A percentile compares a stretch with the other conserved stretches of the same genome.
These are phyloP conservation scores for Drosophila multiciliata DNA, from an alignment of 2,888 invertebrate genomes.

Conservation along the genomic window DNA sequence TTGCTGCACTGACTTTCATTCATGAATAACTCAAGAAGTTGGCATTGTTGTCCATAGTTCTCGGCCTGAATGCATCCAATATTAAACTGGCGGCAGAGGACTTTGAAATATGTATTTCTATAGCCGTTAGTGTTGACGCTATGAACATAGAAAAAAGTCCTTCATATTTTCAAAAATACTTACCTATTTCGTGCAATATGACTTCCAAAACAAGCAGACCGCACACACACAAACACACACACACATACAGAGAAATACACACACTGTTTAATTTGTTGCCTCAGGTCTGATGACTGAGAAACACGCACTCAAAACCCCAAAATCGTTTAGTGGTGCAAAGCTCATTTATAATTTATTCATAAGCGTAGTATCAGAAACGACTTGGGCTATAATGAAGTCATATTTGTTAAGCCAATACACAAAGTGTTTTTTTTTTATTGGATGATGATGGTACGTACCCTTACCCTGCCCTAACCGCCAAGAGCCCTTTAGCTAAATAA, in stretches of 20 bases:
- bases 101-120: constrained; percentile 63
- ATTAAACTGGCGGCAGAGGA: constrained; percentile 50
- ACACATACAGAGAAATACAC: no score
- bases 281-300: constrained; percentile 58
- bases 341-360: constrained; percentile 73
- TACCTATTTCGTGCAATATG: constrained; percentile 19
- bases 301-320: constrained; percentile 59
- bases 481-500: constrained; percentile 33
- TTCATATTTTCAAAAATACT: constrained; percentile 27
- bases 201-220: constrained; percentile 38
- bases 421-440: constrained; percentile 39
- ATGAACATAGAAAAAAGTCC: constrained; percentile 17
- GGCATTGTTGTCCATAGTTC: constrained; percentile 43
- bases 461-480: not conserved
- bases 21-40: constrained; percentile 55
- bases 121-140: constrained; percentile 25
- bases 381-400: constrained; percentile 74
- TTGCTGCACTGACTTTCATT: constrained; percentile 72
- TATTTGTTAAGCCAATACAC: constrained; percentile 66
- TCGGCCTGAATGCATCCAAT: constrained; percentile 25
- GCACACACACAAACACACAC: constrained; percentile 39
- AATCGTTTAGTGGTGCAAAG: constrained; percentile 54
- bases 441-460: constrained; percentile 7
- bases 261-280: constrained; percentile 31
- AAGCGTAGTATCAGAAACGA: constrained; percentile 43